Evolutionary conservation across 2,797 vertebrate species (phyloP).

Genomic region (Acropternis orthonyx): DNA sequence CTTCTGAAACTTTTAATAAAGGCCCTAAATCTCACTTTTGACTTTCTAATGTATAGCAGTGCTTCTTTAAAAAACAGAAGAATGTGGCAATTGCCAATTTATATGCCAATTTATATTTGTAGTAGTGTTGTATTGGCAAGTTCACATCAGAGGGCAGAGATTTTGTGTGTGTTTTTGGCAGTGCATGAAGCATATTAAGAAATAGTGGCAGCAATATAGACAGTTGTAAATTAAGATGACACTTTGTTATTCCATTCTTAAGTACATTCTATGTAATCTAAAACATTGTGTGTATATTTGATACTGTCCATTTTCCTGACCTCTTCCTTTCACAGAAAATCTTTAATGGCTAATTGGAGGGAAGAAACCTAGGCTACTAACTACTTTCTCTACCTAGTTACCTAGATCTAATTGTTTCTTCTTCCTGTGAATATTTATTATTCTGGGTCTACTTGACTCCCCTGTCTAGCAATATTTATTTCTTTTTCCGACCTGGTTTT

Average conservation of each 20-base stretch:
- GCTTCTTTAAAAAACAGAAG: not conserved
- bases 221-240: not conserved
- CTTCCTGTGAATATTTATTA: not conserved
- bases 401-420: not conserved
- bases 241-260: not conserved
- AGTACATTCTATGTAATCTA: not conserved
- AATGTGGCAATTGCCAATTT: not conserved
- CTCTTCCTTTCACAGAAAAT: not conserved
- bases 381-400: not conserved
- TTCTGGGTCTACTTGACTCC: not conserved
- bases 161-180: not conserved
- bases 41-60: not conserved
- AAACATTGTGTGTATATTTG: not conserved
- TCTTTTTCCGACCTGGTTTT: not conserved
- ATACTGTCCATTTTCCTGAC: not conserved
- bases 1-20: not conserved
- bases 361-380: not conserved
- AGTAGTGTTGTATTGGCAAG: not conserved
- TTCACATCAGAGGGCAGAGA: not conserved
- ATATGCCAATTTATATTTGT: not conserved
- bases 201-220: not conserved
- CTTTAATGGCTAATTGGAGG: not conserved
- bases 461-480: not conserved
- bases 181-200: not conserved
- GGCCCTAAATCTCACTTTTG: not conserved